Evolutionary conservation across 2,888 invertebrate genomes (phyloP).

Genomic region (Polydrusus pterygomalis): DNA sequence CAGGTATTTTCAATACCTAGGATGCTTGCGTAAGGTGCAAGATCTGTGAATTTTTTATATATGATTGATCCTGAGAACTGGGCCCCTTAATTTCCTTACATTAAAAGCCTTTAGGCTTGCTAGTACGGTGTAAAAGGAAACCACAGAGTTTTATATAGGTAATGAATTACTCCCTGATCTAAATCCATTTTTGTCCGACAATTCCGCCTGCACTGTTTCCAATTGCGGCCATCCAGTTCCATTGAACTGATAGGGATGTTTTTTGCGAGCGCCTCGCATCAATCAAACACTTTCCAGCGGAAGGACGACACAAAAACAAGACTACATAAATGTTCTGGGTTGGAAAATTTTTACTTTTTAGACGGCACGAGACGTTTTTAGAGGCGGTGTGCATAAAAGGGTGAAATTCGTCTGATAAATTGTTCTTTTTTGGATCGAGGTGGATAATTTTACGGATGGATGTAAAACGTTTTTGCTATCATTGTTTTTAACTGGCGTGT

Average conservation of each 20-base stretch:
- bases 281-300: slow-evolving; percentile 40
- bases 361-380: slow-evolving; percentile 27
- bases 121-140: too few species aligned
- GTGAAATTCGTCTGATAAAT: slow-evolving; percentile 36
- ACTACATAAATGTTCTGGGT: slow-evolving; percentile 41
- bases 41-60: too few species aligned
- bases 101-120: too few species aligned
- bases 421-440: slow-evolving; percentile 21
- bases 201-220: slow-evolving; percentile 8
- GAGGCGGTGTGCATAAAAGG: slow-evolving; percentile 24
- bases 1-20: too few species aligned
- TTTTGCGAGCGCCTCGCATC: slow-evolving; percentile 36
- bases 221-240: slow-evolving; percentile 14
- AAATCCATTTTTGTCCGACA: not conserved
- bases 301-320: slow-evolving; percentile 38
- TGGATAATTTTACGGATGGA: slow-evolving; percentile 7
- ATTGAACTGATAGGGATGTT: slow-evolving; percentile 28
- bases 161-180: too few species aligned
- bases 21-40: too few species aligned
- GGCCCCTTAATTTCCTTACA: too few species aligned
- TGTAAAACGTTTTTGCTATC: too few species aligned
- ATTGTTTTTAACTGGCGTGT: too few species aligned
- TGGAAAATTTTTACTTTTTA: slow-evolving; percentile 46
- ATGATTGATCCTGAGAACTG: too few species aligned
- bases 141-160: too few species aligned